Evolutionary conservation across 2,797 vertebrate genomes (phyloP), one percentile per base, ranked within the genome.

Genomic region (Leptatherina wallacei): DNA sequence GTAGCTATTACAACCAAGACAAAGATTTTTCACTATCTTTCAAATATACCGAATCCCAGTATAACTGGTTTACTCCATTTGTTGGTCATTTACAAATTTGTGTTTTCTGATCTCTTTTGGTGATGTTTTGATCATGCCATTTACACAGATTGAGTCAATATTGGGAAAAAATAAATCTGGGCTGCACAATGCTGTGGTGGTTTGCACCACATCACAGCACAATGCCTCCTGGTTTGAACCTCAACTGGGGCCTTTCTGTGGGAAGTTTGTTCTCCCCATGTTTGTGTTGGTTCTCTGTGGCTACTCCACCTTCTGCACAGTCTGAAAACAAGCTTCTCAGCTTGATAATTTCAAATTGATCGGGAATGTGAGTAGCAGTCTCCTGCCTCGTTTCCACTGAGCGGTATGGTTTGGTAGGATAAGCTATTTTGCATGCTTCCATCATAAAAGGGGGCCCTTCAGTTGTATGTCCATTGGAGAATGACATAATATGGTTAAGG

Each of bases 1-100:
- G 52, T 27, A 49, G 77, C 63, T 75, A 84, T 85, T 76, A 79
- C 59, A 67, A 70, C 20, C 72, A 75, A 77, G 83, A 80, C 69
- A 40, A 40, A 14, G 12, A 40, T 75, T 81, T 84, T 79, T 80
- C 59, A 71, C 49, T 65, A 72, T 85, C 81, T 73, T n/a, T 74
- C 56, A 88, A 86, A 84, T 71, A 78, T 72, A 47, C 32, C 52
- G 30, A 81, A 78, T 66, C 58, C 9, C 33, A 54, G 51, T 30
- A 13, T 61, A 52, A 55, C 18, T 22, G 1, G 3, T 20, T 44
- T 6, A 44, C 16, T 44, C 16, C 2, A 44, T 44, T 44, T 44
- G 40, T 44, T 44, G 16, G 14, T 44, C 40, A 18, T 44, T 44
- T 40, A 40, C 38, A 40, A 40, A 40, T 10, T 40, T 40, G 16